Conservation (phyloP, 2,113 vertebrate genomes). For the Nyctibius bracteatus region DNA sequence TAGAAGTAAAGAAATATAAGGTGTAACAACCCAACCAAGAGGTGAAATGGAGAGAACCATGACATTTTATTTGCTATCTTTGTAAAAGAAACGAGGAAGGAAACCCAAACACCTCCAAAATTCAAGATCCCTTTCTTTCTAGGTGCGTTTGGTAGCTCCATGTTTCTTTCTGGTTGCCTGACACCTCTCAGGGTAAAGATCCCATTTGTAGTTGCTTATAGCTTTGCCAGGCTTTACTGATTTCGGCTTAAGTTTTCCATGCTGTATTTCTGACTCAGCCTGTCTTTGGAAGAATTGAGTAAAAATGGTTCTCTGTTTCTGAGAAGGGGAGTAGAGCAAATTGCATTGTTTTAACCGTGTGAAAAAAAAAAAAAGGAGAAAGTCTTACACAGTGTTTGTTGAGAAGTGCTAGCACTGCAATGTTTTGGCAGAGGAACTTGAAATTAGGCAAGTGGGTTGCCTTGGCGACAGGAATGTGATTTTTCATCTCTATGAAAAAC, state of each 20-base stretch:
- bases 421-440: neutral
- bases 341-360: neutral
- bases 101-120: neutral
- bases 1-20: neutral
- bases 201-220: neutral
- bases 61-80: neutral
- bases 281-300: neutral
- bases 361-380: neutral
- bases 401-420: neutral
- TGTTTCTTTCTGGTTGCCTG: neutral
- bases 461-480: conserved; percentile 12
- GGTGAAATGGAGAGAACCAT: neutral
- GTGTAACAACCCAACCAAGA: neutral
- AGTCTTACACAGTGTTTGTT: neutral
- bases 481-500: conserved; percentile 25
- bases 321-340: neutral
- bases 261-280: neutral
- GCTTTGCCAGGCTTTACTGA: neutral
- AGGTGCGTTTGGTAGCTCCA: neutral
- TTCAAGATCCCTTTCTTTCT: neutral
- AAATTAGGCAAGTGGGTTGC: conserved; percentile 4
- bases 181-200: neutral
- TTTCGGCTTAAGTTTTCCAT: neutral
- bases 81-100: neutral
- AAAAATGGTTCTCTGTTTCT: neutral